A percentile compares a stretch with the other conserved stretches of the same genome.
Evolutionary conservation across 2,888 invertebrate species (phyloP).

Genomic region (Hyalella azteca): DNA sequence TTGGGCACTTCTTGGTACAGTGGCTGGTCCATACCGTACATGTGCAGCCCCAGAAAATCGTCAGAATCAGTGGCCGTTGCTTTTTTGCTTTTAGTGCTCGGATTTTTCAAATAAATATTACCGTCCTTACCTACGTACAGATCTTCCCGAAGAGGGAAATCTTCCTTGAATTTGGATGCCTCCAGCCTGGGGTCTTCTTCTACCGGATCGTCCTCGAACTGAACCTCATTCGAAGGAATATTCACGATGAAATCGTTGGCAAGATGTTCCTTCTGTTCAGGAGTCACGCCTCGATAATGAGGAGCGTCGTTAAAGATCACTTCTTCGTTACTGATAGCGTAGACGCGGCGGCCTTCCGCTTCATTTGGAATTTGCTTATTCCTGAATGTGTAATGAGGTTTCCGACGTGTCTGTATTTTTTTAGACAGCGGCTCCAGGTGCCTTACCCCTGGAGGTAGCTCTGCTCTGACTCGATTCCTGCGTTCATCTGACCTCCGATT

Average conservation of each 20-base stretch:
- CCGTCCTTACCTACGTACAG: conserved; percentile 50
- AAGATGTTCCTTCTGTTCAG: neutral
- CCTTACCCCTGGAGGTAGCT: conserved; percentile 3
- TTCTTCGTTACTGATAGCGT: neutral
- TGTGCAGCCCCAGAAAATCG: neutral
- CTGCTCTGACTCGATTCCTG: neutral
- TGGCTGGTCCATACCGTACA: conserved; percentile 27
- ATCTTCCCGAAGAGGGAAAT: conserved; percentile 47
- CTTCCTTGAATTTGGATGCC: conserved; percentile 42
- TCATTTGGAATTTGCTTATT: neutral
- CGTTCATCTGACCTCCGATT: neutral
- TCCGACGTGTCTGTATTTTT: neutral
- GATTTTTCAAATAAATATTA: conserved; percentile 45
- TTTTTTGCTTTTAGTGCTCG: neutral
- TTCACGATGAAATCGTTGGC: neutral
- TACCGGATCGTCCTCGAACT: neutral
- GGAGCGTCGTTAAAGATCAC: neutral
- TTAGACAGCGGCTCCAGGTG: neutral
- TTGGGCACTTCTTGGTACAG: conserved; percentile 1
- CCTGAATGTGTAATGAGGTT: neutral
- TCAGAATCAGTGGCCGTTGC: conserved; percentile 16
- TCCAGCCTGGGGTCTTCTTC: conserved; percentile 14
- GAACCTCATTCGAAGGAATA: conserved; percentile 24
- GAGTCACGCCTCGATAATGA: neutral
- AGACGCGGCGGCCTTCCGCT: neutral